A percentile compares a stretch with the other conserved stretches of the same genome.
Evolutionary conservation across 2,797 vertebrate species (phyloP).

Genomic region (Eidolon dupreanum): DNA sequence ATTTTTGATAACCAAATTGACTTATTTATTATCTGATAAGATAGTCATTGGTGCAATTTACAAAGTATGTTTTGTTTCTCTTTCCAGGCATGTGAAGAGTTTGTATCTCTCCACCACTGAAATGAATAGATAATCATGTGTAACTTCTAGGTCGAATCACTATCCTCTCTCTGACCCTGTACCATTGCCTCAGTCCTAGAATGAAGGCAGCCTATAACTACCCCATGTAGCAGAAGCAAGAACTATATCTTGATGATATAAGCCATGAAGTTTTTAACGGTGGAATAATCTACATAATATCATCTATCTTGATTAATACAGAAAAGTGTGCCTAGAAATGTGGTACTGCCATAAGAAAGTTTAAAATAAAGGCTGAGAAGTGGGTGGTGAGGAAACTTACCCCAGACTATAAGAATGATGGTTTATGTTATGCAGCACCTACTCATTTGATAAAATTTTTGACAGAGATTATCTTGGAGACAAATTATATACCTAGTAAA

Average conservation of each 20-base stretch:
- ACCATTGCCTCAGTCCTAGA: not conserved
- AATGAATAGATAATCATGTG: not conserved
- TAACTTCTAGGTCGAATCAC: not conserved
- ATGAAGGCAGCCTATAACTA: not conserved
- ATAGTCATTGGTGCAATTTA: not conserved
- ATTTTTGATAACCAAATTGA: not conserved
- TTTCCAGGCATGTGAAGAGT: not conserved
- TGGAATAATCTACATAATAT: not conserved
- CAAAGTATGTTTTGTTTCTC: not conserved
- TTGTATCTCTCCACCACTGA: not conserved
- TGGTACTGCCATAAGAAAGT: not conserved
- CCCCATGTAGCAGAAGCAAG: not conserved
- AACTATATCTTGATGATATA: not conserved
- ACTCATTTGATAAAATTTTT: not conserved
- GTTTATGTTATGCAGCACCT: not conserved
- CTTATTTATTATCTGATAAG: not conserved
- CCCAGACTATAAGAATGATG: not conserved
- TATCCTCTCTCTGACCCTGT: not conserved
- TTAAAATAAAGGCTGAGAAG: not conserved
- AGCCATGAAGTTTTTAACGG: not conserved
- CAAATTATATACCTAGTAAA: not conserved
- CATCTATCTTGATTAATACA: not conserved
- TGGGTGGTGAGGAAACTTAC: not conserved
- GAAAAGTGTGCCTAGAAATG: slow-evolving; percentile 14
- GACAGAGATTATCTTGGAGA: not conserved